Base-by-base conservation (phyloP, 2,888 invertebrate genomes). In the Phyllotreta striolata region DNA sequence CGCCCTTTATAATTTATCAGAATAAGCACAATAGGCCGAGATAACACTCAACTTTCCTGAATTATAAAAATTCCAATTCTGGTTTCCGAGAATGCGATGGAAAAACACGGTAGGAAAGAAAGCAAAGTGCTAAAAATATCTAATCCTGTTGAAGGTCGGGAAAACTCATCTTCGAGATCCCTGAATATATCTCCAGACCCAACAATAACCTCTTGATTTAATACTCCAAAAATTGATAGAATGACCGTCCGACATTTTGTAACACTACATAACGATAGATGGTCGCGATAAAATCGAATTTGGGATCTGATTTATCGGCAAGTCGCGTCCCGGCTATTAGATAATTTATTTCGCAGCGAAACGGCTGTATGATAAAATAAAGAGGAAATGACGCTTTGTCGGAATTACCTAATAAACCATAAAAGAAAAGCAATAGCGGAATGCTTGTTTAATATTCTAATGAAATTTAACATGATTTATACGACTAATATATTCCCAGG, bases 201-300 rank as follows among this genome's bases (percentile, higher is more conserved):
- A 51, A 51, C 51, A 51, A 47, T 57, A 57, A 57, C 14, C 12
- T 24, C 47, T 38, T 47, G 57, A 57, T 47, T 39, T 57, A 39
- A 46, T 57, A 47, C 47, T 37, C 38, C 39, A 39, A 47, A 57
- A 35, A 24, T 57, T 39, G 57, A 57, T 57, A 39, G 57, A 57
- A 47, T 57, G 57, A 57, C 57, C 47, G 47, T 47, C 24, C 57
- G 39, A 57, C 12, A 51, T 51, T n/a, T 51, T 51, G 51, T 51
- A 51, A 51, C 57, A 57, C 57, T 38, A 46, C 38, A 57, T 57
- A 47, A 47, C 46, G 57, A 57, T 47, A 57, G 24, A 57, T 57
- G 24, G 57, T 47, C 14, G 14, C 34, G 57, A 57, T 47, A 56
- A 46, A 44, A 56, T 10, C 35, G 46, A 57, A 57, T 57, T 38